Base-by-base conservation (phyloP, 2,888 invertebrate genomes). In the Drosophila aldrichi region DNA sequence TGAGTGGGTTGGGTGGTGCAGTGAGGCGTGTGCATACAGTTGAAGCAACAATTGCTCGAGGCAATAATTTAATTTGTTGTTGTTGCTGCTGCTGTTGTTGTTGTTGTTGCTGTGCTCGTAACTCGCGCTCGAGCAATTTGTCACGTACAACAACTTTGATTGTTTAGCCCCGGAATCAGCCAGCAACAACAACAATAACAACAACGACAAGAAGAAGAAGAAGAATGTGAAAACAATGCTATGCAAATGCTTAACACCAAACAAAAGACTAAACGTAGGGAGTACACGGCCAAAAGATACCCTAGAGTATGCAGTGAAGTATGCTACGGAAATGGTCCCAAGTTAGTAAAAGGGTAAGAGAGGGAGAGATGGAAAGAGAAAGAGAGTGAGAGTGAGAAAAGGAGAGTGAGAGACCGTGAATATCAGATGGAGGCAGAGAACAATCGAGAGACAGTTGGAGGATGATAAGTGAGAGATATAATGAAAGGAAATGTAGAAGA, bases 91-190 rank as follows among this genome's bases (percentile, higher is more conserved):
- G 54, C 52, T 70, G 56, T 87, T 71, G 16, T 63, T 64, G 49
- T 55, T 69, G 58, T 29, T 71, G 67, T 25, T 64, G 72, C 68
- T 83, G 84, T 82, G 12, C 41, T 60, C 70, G 68, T 91, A 92
- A 92, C 91, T 85, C 89, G 91, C 82, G 90, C 86, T 87, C 85
- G 76, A 91, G 87, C 93, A 93, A 93, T 93, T 93, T 92, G 92
- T 92, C 92, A 93, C 92, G 92, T 92, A 91, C 91, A 86, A 88
- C 79, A 88, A 91, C 82, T 89, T 89, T 83, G 75, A 77, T 89
- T 89, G 89, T 81, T 88, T 88, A 79, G 78, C 70, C 74, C 66
- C 64, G 58, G 64, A 60, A 71, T 73, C 67, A 52, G 22, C 9
- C 51, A 60, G 59, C 65, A 62, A 59, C 61, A 75, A 67, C 60